Percentiles rank a stretch among this genome's conserved stretches.
phyloP scores from a whole-genome alignment of 2,113 vertebrate species.

The Cynocephalus volans region DNA sequence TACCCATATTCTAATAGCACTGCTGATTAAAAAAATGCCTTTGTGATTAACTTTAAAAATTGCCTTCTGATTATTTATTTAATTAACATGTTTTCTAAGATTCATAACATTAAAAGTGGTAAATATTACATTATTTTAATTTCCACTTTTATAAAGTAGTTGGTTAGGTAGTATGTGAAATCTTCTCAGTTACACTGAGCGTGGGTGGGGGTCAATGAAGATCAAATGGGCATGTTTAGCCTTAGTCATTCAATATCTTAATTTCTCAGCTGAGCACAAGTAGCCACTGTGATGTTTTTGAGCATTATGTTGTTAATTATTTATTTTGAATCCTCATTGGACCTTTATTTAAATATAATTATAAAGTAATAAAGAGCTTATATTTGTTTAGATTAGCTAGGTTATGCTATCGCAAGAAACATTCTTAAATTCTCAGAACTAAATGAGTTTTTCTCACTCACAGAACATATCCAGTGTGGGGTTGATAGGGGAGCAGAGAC shows the following conservation, averaged over 20 bases:
- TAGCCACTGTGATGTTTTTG: neutral
- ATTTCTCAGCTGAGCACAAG: neutral
- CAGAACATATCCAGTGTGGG: neutral
- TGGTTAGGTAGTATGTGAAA: neutral
- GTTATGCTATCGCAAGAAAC: neutral
- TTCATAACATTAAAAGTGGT: neutral
- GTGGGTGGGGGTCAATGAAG: neutral
- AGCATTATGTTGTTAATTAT: neutral
- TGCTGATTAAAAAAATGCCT: neutral
- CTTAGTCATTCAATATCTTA: neutral
- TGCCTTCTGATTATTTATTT: neutral
- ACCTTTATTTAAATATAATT: constrained; percentile 22
- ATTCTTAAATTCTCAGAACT: constrained; percentile 16
- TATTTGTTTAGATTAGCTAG: neutral
- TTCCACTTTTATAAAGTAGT: neutral
- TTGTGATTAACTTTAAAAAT: neutral
- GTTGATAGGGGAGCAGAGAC: neutral
- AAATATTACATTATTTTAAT: neutral
- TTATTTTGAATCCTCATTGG: neutral
- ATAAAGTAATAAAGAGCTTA: neutral
- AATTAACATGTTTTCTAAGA: neutral
- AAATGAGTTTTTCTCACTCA: neutral
- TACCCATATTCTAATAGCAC: neutral
- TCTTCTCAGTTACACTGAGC: neutral
- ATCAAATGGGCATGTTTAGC: too few species aligned